These are phyloP conservation scores for Coturnix japonica DNA, from an alignment of 2,113 vertebrate species.

Conservation along the genomic window DNA sequence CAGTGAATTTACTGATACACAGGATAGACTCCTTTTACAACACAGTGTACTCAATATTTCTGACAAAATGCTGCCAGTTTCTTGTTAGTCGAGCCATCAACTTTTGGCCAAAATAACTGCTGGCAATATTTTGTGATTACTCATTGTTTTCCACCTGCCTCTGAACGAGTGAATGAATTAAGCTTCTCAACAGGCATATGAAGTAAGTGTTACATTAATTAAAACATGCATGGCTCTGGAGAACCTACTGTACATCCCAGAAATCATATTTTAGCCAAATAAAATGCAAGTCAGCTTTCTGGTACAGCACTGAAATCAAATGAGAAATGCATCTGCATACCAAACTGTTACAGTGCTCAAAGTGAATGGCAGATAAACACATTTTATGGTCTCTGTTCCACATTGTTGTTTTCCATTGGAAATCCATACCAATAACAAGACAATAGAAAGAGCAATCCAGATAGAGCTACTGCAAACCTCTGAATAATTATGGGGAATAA, in stretches of 20 bases:
- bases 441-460: background rate
- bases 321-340: background rate
- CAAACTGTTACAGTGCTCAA: background rate
- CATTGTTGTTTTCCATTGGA: background rate
- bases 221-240: background rate
- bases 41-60: background rate
- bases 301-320: rapidly evolving
- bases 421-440: background rate
- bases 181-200: background rate
- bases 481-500: background rate
- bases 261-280: background rate
- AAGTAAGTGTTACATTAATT: background rate
- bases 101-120: background rate
- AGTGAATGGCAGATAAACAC: background rate
- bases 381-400: background rate
- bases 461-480: background rate
- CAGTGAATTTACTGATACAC: background rate
- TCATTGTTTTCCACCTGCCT: constrained; percentile 3
- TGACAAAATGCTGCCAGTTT: background rate
- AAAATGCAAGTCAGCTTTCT: background rate
- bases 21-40: background rate
- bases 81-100: background rate
- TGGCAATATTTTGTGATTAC: background rate
- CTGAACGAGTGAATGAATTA: background rate
- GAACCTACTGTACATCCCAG: background rate